Conservation (phyloP, 2,888 invertebrate genomes). For the Dicyrtomina minuta region DNA sequence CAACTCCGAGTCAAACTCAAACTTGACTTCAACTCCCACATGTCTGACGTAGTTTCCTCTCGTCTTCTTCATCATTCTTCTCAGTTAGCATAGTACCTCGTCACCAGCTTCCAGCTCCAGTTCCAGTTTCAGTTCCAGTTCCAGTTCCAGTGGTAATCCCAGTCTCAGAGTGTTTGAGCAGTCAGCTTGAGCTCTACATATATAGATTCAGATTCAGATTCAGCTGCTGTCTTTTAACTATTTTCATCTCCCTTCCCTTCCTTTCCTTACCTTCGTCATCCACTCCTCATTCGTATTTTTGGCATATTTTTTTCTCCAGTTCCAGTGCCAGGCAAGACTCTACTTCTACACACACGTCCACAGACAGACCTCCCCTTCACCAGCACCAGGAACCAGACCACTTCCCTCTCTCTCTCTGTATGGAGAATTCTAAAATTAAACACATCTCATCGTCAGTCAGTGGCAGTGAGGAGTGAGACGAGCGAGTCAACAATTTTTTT, state of each 20-base stretch:
- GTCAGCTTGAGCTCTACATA: no score
- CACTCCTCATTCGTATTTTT: not conserved
- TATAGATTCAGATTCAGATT: no score
- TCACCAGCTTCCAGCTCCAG: no score
- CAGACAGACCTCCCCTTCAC: not conserved
- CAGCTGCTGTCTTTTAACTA: conserved; percentile 24
- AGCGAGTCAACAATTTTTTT: no score
- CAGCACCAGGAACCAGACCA: not conserved
- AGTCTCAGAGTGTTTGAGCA: no score
- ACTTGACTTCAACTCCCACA: conserved; percentile 16
- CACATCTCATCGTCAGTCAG: no score
- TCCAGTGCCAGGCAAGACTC: not conserved
- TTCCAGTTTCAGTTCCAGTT: no score
- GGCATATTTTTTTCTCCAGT: not conserved
- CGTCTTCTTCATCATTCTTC: not conserved
- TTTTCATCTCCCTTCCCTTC: not conserved
- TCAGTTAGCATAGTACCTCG: no score
- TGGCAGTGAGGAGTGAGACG: no score
- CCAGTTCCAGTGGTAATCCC: no score
- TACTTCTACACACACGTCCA: not conserved
- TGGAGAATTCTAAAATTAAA: no score
- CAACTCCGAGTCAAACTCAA: no score
- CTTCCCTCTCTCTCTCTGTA: not conserved
- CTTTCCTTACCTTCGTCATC: not conserved
- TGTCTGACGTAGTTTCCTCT: conserved; percentile 17